Base-by-base conservation (phyloP, 1,140 invertebrate genomes). In the Rhopalosiphum padi region DNA sequence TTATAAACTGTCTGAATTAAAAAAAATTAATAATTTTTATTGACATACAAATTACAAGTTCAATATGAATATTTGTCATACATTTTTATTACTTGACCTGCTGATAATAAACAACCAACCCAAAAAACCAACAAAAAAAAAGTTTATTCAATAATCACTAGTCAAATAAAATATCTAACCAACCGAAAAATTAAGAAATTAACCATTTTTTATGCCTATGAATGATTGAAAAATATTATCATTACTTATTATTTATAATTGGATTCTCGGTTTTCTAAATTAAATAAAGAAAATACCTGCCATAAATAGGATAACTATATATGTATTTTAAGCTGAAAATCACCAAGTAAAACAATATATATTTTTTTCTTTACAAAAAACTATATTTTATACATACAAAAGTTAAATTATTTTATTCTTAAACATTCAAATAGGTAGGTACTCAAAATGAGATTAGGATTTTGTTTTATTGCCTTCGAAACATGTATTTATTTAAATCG, bases 401-500 rank as follows among this genome's bases (percentile, higher is more conserved):
- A 68, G 4, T 77, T 77, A 18, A 18, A 68, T 77, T 77, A n/a
- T 77, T n/a, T 77, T 77, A n/a, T 77, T 77, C 15, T 77, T n/a
- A n/a, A 77, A 68, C 30, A 68, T 68, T n/a, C 23, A 60, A 8
- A 60, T 60, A 60, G 30, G 30, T 23, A 82, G n/a, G 21, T 83
- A 37, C 35, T 21, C 18, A 37, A 35, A 83, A 37, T 37, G 30
- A 68, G 30, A 77, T 77, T 77, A 77, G n/a, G 30, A 77, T 77
- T 41, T 85, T 41, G 83, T 85, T 85, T 85, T 85, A 85, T 85
- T 85, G 3, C 83, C 9, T 85, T 85, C 0, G 5, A 43, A 85
- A 41, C 23, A 25, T 85, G 9, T 85, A 85, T 85, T 85, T 43
- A 85, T 85, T 85, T 23, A 85, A 85, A 85, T 85, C 83, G 41